Evolutionary conservation across 2,888 invertebrate genomes (phyloP).

Genomic region (Drosophila kambysellisi): DNA sequence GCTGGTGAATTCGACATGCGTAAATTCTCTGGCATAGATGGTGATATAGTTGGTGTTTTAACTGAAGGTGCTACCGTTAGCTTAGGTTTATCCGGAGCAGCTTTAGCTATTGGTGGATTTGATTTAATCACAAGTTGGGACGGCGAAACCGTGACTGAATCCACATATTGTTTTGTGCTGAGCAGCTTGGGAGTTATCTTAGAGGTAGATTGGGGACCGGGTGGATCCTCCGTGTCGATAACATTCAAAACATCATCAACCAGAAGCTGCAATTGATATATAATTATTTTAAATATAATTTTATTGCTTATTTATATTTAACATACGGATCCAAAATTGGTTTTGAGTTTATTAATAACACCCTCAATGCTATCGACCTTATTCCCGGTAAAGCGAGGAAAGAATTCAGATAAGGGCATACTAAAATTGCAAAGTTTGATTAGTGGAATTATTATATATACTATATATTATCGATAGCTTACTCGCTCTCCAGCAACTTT

Average conservation of each 20-base stretch:
- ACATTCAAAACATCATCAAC: constrained; percentile 22
- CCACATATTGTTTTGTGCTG: background rate
- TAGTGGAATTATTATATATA: background rate
- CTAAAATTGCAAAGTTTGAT: constrained; percentile 7
- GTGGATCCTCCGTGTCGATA: constrained; percentile 4
- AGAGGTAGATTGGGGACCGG: constrained; percentile 3
- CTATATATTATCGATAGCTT: constrained; percentile 13
- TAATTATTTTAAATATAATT: background rate
- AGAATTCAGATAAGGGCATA: constrained; percentile 10
- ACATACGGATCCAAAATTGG: constrained; percentile 32
- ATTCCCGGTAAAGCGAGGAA: background rate
- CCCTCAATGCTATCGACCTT: constrained; percentile 40
- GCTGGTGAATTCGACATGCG: background rate
- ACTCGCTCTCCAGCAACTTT: constrained; percentile 70
- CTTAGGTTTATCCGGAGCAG: background rate
- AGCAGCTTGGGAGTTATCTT: background rate
- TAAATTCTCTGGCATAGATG: background rate
- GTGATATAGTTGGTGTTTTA: too few species aligned
- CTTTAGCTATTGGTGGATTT: background rate
- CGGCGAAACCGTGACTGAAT: background rate
- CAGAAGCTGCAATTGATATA: constrained; percentile 25
- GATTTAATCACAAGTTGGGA: background rate
- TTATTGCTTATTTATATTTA: background rate
- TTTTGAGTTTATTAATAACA: constrained; percentile 35
- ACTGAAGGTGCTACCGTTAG: background rate